phyloP scores from a whole-genome alignment of 2,888 invertebrate species.

The Harpalus rufipes region DNA sequence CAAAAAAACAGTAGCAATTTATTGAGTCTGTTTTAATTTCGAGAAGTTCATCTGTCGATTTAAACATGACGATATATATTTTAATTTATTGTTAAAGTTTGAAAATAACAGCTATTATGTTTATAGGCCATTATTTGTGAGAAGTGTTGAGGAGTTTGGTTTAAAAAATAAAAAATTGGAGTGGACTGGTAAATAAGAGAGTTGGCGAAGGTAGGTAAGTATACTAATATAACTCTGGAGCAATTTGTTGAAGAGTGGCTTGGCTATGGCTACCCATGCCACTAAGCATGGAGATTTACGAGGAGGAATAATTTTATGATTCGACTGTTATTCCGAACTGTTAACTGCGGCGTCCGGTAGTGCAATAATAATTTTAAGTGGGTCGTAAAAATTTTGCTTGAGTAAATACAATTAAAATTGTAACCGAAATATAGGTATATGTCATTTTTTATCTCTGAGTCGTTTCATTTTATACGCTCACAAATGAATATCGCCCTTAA shows the following conservation, averaged over 20 bases:
- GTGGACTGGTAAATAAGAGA: conserved; percentile 3
- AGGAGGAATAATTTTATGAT: conserved; percentile 62
- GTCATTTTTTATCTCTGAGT: conserved; percentile 62
- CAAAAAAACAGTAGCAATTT: too few relatives aligned
- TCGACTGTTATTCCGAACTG: conserved; percentile 64
- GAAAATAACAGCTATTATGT: too few relatives aligned
- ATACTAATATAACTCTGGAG: not conserved
- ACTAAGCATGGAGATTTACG: conserved; percentile 53
- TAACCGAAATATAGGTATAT: conserved; percentile 66
- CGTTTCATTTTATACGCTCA: conserved; percentile 64
- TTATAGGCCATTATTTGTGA: too few relatives aligned
- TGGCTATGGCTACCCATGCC: conserved; percentile 46
- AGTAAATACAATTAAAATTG: conserved; percentile 66
- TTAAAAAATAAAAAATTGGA: not conserved
- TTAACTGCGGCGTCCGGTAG: conserved; percentile 65
- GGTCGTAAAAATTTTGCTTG: conserved; percentile 66
- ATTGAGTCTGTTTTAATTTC: too few relatives aligned
- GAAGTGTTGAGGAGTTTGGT: too few relatives aligned
- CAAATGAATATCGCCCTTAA: conserved; percentile 55
- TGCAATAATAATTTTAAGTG: conserved; percentile 66
- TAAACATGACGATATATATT: too few relatives aligned
- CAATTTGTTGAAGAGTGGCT: conserved; percentile 48
- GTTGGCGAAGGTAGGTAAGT: not conserved
- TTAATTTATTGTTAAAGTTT: too few relatives aligned
- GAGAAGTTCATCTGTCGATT: too few relatives aligned